phyloP scores from a whole-genome alignment of 1,140 invertebrate genomes.

The Oryctes rhinoceros region DNA sequence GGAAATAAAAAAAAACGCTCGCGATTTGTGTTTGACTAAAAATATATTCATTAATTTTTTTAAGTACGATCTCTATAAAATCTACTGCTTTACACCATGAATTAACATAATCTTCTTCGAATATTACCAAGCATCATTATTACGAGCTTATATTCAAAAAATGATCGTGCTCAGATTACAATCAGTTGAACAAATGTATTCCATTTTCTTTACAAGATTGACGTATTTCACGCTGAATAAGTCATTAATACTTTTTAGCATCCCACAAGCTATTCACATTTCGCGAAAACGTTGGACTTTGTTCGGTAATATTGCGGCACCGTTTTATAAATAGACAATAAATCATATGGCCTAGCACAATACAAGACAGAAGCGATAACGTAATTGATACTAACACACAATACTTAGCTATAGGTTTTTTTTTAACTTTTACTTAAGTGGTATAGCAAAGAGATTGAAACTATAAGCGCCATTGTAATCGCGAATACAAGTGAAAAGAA shows the following conservation, averaged over 20 bases:
- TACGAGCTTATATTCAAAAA: no score
- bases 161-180: background rate
- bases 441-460: background rate
- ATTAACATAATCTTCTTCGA: no score
- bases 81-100: no score
- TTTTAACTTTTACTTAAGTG: background rate
- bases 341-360: background rate
- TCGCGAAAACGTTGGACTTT: background rate
- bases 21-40: no score
- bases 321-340: background rate
- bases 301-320: background rate
- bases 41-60: no score
- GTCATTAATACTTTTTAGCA: background rate
- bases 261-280: background rate
- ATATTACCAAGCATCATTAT: no score
- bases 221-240: background rate
- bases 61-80: no score
- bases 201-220: background rate
- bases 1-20: no score
- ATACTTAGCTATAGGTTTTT: background rate
- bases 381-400: background rate
- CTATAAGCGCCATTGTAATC: background rate
- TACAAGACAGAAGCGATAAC: background rate
- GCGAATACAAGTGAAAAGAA: no score
- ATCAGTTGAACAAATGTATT: background rate